Evolutionary conservation across 1,140 invertebrate genomes (phyloP).

Genomic region (Papilio glaucus): DNA sequence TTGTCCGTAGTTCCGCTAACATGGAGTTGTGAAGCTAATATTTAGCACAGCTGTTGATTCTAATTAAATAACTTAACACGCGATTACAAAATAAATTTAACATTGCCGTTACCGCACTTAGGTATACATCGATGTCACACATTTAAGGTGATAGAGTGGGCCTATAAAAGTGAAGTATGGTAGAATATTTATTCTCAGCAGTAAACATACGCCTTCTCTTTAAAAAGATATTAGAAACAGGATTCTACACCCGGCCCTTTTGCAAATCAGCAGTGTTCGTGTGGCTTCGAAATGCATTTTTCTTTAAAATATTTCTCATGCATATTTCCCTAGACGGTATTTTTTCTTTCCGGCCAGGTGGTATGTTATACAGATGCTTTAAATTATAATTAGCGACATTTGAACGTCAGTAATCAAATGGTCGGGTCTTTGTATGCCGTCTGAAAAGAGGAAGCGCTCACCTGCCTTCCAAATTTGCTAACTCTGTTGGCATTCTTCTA

Average conservation of each 20-base stretch:
- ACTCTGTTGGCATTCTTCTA: too few species aligned
- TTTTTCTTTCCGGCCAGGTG: not conserved
- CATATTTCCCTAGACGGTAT: slow-evolving; percentile 9
- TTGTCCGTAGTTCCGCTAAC: not conserved
- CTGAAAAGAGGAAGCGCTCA: too few species aligned
- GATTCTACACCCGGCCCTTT: slow-evolving; percentile 15
- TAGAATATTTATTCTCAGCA: not conserved
- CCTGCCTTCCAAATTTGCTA: too few species aligned
- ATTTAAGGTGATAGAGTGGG: slow-evolving; percentile 9
- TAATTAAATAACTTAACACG: slow-evolving; percentile 7
- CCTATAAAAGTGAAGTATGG: slow-evolving; percentile 6
- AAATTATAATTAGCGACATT: not conserved
- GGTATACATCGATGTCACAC: slow-evolving; percentile 4
- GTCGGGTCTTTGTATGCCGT: too few species aligned
- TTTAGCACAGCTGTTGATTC: not conserved
- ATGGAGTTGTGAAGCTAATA: not conserved
- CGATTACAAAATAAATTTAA: slow-evolving; percentile 9
- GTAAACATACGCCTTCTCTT: not conserved
- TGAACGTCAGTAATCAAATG: not conserved
- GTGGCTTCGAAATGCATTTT: not conserved
- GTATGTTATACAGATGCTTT: not conserved
- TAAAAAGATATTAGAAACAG: slow-evolving; percentile 8
- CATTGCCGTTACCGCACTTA: not conserved
- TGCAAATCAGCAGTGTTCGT: slow-evolving; percentile 5
- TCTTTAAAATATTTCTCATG: slow-evolving; percentile 2